phyloP scores from a whole-genome alignment of 1,140 invertebrate genomes.

The Caenorhabditis remanei region DNA sequence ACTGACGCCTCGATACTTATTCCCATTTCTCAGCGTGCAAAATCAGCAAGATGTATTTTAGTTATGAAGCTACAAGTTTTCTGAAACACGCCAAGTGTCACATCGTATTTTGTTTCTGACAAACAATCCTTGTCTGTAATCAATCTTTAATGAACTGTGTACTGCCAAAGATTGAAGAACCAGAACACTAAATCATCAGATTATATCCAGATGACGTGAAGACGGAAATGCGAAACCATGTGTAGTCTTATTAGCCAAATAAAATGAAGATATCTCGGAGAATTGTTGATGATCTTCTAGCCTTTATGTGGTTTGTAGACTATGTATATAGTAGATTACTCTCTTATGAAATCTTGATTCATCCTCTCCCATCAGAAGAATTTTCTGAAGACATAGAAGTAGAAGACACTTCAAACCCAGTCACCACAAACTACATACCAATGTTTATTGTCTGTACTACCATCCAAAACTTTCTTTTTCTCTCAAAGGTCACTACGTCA shows the following conservation, averaged over 20 bases:
- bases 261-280: not conserved
- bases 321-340: not conserved
- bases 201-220: not conserved
- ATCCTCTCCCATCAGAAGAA: no score
- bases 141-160: constrained; percentile 10
- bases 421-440: constrained; percentile 28
- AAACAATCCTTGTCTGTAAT: not conserved
- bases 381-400: no score
- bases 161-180: constrained; percentile 14
- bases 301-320: constrained; percentile 2
- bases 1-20: no score
- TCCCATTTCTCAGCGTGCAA: no score
- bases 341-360: not conserved
- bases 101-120: no score
- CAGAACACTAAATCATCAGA: not conserved
- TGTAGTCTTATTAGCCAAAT: constrained; percentile 18
- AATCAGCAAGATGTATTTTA: no score
- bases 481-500: not conserved
- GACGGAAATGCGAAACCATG: not conserved
- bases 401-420: no score
- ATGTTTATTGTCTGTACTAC: constrained; percentile 2
- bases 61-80: no score
- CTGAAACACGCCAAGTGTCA: no score
- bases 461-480: not conserved
- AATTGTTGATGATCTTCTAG: constrained; percentile 6